Evolutionary conservation across 2,888 invertebrate genomes (phyloP).

Genomic region (Synergus umbraculus): DNA sequence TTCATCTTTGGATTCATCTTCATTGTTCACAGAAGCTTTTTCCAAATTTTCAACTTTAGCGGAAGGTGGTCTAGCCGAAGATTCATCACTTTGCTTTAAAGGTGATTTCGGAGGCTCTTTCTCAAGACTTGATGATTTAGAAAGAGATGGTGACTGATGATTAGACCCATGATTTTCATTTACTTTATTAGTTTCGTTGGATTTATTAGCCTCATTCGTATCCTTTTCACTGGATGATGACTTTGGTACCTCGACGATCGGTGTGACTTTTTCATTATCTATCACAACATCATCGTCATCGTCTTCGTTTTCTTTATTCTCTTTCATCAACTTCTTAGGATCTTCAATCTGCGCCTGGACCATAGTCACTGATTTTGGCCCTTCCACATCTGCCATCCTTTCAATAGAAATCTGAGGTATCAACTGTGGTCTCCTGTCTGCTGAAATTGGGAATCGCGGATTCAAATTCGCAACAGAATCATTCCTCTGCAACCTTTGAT

Average conservation of each 20-base stretch:
- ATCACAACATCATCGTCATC: constrained; percentile 38
- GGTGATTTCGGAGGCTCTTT: neutral
- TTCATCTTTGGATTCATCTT: neutral
- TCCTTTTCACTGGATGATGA: no score
- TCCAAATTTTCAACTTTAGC: constrained; percentile 2
- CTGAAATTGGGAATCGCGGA: constrained; percentile 25
- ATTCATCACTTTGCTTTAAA: constrained; percentile 7
- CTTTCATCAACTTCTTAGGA: neutral
- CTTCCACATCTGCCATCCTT: constrained; percentile 65
- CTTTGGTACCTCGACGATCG: constrained; percentile 41
- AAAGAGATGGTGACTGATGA: neutral
- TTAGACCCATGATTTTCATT: neutral
- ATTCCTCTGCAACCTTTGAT: constrained; percentile 58
- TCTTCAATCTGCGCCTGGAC: neutral
- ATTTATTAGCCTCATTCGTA: no score
- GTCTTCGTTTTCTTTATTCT: constrained; percentile 6
- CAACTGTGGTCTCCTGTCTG: constrained; percentile 51
- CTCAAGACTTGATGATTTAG: neutral
- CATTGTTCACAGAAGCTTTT: neutral
- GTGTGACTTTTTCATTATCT: constrained; percentile 25
- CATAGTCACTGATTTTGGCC: constrained; percentile 24
- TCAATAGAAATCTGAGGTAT: constrained; percentile 57
- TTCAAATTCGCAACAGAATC: constrained; percentile 54
- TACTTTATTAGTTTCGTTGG: neutral
- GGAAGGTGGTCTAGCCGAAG: constrained; percentile 21